A percentile compares a stretch with the other conserved stretches of the same genome.
These are phyloP conservation scores for Coluber constrictor DNA, from an alignment of 2,797 vertebrate species.

Conservation along the genomic window DNA sequence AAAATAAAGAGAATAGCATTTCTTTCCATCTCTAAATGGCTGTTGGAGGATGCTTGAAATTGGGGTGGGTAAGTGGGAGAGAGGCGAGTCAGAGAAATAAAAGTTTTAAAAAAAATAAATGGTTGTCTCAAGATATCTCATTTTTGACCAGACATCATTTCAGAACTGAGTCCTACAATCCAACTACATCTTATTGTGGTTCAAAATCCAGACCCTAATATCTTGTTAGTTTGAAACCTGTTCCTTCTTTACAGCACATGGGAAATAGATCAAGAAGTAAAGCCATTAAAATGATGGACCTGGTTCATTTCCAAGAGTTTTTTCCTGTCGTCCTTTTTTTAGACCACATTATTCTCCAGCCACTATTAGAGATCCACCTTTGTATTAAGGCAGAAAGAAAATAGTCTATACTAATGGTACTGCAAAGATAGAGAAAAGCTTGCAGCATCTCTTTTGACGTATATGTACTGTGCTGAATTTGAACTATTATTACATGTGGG, in stretches of 20 bases:
- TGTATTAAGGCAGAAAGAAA: background rate
- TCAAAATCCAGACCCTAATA: background rate
- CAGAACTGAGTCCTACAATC: background rate
- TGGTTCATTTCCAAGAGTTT: background rate
- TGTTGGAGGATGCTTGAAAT: constrained; percentile 46
- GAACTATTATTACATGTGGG: background rate
- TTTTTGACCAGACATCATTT: background rate
- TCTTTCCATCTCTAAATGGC: background rate
- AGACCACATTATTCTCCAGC: background rate
- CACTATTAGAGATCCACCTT: background rate
- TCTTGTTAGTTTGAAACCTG: background rate
- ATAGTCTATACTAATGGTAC: background rate
- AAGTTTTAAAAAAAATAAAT: background rate
- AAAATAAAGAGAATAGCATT: constrained; percentile 50
- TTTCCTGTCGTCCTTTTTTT: background rate
- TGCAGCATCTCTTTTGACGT: background rate
- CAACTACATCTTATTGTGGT: background rate
- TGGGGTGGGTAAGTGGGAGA: background rate
- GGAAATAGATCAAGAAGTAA: background rate
- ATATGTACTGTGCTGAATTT: background rate
- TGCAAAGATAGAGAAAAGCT: background rate
- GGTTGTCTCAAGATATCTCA: background rate
- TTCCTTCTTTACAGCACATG: background rate
- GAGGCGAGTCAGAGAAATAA: constrained; percentile 28
- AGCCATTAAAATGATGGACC: background rate